phyloP scores from a whole-genome alignment of 2,888 invertebrate species.

The Cybosia mesomella region DNA sequence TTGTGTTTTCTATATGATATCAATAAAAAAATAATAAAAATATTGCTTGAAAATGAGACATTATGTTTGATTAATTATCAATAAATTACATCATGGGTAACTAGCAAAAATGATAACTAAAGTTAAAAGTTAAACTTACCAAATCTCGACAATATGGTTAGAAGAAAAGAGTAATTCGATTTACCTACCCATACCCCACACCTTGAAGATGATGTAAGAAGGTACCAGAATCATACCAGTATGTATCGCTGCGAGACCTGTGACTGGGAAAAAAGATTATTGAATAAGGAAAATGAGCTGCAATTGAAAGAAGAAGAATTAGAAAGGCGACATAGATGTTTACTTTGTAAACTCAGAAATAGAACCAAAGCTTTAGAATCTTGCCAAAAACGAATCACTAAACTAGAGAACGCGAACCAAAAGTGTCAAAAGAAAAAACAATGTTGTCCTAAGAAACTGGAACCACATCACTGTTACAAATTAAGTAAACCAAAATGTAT shows the following conservation, averaged over 20 bases:
- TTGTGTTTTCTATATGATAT: background rate
- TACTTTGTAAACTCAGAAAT: background rate
- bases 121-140: background rate
- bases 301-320: background rate
- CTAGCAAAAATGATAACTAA: background rate
- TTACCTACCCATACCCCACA: background rate
- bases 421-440: background rate
- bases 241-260: background rate
- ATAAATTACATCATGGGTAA: background rate
- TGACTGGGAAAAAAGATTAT: conserved; percentile 2
- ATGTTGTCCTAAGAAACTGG: background rate
- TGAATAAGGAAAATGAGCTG: conserved; percentile 3
- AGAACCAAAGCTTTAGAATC: background rate
- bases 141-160: background rate
- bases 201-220: background rate
- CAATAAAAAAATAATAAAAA: background rate
- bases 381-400: background rate
- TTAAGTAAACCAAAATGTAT: background rate
- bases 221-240: background rate
- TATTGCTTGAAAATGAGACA: background rate
- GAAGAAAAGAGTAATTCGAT: background rate
- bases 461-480: background rate
- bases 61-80: background rate
- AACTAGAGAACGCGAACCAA: background rate
- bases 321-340: background rate